Percentiles rank a stretch among this genome's conserved stretches.
phyloP scores from a whole-genome alignment of 2,113 vertebrate genomes.

The Dasyornis broadbenti region DNA sequence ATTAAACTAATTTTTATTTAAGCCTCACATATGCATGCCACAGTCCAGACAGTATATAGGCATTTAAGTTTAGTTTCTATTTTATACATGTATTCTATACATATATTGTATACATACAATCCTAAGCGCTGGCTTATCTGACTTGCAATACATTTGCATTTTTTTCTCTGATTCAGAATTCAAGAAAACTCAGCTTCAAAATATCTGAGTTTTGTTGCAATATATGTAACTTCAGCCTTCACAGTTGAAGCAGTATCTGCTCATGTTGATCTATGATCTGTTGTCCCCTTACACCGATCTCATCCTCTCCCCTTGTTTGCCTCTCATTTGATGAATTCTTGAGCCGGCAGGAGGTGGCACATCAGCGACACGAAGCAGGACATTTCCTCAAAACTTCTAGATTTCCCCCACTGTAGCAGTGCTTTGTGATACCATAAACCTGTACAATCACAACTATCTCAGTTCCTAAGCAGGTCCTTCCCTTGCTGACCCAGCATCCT shows the following conservation, averaged over 20 bases:
- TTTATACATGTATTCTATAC: no score
- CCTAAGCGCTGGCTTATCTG: not conserved
- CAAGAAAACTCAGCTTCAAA: not conserved
- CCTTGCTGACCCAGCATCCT: not conserved
- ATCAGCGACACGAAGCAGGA: not conserved
- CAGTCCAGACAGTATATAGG: no score
- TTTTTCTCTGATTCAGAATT: not conserved
- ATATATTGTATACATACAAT: no score
- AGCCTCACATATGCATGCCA: not conserved
- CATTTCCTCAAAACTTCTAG: not conserved
- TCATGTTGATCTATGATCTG: not conserved
- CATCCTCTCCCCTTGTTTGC: not conserved
- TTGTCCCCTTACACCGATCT: not conserved
- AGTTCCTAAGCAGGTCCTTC: not conserved
- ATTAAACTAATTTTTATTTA: not conserved
- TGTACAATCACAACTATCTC: not conserved
- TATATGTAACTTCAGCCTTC: not conserved
- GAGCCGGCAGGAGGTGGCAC: not conserved
- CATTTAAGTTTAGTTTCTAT: not conserved
- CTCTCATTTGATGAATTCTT: accelerated
- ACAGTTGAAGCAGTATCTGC: not conserved
- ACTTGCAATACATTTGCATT: not conserved
- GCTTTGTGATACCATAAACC: not conserved
- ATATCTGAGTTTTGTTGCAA: not conserved
- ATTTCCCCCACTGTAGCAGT: not conserved